A percentile compares a stretch with the other conserved stretches of the same genome.
These are phyloP conservation scores for Alauda arvensis DNA, from an alignment of 2,797 vertebrate species.

Conservation along the genomic window DNA sequence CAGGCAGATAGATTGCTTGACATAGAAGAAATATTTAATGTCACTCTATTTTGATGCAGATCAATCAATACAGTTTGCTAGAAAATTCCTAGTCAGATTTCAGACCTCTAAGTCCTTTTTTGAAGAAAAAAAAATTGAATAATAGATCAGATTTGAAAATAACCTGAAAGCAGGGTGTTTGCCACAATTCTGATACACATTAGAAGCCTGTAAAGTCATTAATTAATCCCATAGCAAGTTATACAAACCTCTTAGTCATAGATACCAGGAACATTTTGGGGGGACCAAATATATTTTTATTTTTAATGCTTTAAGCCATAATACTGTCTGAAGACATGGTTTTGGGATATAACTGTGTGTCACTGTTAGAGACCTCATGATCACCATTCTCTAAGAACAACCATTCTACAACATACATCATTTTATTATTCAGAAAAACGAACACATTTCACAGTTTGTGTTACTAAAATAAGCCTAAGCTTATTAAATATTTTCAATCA, in stretches of 20 bases:
- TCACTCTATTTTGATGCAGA: slow-evolving; percentile 44
- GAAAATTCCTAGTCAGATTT: not conserved
- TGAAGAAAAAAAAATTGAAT: not conserved
- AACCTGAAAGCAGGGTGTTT: not conserved
- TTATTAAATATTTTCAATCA: not conserved
- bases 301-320: not conserved
- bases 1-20: slow-evolving; percentile 33
- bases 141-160: not conserved
- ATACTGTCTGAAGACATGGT: not conserved
- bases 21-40: slow-evolving; percentile 48
- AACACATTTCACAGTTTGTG: not conserved
- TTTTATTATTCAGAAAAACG: not conserved
- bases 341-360: not conserved
- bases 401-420: not conserved
- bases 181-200: not conserved
- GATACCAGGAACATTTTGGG: not conserved
- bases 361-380: not conserved
- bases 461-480: not conserved
- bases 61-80: slow-evolving; percentile 29
- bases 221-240: not conserved
- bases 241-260: rapidly evolving
- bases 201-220: not conserved
- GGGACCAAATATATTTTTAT: not conserved
- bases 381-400: not conserved
- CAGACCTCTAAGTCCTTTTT: not conserved